These are phyloP conservation scores for Cebus imitator DNA, from an alignment of 2,113 vertebrate species.

Conservation along the genomic window DNA sequence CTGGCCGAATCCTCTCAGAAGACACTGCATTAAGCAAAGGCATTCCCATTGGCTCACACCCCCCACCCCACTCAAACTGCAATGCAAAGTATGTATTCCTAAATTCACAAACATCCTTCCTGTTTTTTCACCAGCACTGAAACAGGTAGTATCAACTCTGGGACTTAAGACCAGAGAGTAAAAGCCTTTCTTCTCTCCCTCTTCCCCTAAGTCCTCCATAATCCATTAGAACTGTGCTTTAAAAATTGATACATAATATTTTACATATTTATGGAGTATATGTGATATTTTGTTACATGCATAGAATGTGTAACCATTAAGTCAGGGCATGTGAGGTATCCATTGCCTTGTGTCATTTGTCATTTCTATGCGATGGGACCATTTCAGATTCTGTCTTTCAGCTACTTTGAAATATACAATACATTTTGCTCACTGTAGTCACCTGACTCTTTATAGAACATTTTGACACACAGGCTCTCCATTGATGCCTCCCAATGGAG, in stretches of 20 bases:
- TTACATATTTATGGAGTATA: too few relatives aligned
- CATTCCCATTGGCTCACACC: neutral
- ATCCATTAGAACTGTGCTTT: neutral
- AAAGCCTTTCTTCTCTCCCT: neutral
- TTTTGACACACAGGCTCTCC: neutral
- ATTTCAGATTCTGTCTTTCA: too few relatives aligned
- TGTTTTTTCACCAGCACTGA: neutral
- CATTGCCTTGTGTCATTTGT: too few relatives aligned
- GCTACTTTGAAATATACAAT: too few relatives aligned
- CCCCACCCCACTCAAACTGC: too few relatives aligned
- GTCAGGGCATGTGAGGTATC: too few relatives aligned
- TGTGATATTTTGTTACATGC: too few relatives aligned
- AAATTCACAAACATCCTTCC: neutral
- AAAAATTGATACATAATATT: too few relatives aligned
- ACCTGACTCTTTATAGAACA: too few relatives aligned
- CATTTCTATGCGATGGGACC: too few relatives aligned
- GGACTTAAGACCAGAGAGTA: neutral
- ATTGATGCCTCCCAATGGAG: neutral
- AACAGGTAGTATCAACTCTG: neutral
- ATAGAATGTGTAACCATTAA: too few relatives aligned
- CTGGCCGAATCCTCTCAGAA: neutral
- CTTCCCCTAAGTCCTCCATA: accelerated
- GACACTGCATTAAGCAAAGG: neutral
- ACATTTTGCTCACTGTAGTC: too few relatives aligned
- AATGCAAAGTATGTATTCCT: neutral